A percentile compares a stretch with the other conserved stretches of the same genome.
phyloP scores from a whole-genome alignment of 64 coral and sea anemone genomes.

The Pachyseris speciosa region DNA sequence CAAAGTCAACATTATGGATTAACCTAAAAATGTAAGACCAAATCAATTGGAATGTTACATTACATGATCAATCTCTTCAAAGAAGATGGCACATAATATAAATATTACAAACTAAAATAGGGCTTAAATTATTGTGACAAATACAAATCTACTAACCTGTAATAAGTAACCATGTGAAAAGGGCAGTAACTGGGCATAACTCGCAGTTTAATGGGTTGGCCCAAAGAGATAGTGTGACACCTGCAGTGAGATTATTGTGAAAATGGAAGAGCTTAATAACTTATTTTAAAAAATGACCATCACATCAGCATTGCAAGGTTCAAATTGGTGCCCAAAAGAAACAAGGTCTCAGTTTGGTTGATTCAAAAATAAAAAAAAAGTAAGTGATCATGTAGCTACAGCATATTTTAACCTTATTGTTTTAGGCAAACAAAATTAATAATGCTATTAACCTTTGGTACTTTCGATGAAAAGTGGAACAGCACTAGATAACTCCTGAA shows the following conservation, averaged over 20 bases:
- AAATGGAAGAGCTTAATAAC: not conserved
- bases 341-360: not conserved
- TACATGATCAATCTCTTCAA: not conserved
- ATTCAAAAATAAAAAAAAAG: not conserved
- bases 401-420: too few species aligned
- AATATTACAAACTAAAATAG: not conserved
- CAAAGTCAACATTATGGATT: not conserved
- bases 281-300: too few species aligned
- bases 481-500: too few species aligned
- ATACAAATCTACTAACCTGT: conserved; percentile 32
- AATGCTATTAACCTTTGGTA: too few species aligned
- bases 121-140: not conserved
- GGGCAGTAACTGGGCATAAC: conserved; percentile 63
- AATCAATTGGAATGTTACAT: not conserved
- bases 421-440: too few species aligned
- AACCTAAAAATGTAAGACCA: not conserved
- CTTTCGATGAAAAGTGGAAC: too few species aligned
- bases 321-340: not conserved
- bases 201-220: conserved; percentile 48
- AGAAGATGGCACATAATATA: too few species aligned
- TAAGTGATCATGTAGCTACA: too few species aligned
- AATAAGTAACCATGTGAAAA: conserved; percentile 48
- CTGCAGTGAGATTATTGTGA: not conserved
- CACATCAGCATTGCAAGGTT: not conserved
- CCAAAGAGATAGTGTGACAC: conserved; percentile 48